Conservation (phyloP, 1,140 invertebrate species). For the Stegodyphus dumicola region DNA sequence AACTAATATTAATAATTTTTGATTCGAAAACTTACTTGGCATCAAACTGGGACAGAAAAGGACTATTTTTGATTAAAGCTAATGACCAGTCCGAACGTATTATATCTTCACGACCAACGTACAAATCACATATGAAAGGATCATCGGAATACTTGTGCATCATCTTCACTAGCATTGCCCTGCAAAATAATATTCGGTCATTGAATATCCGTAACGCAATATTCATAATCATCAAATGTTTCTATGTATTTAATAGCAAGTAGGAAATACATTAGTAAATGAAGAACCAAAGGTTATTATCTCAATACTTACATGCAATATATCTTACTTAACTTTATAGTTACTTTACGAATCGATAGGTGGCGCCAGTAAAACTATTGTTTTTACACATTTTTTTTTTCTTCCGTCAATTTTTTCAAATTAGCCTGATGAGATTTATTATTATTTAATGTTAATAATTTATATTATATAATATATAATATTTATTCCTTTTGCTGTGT, state of each 20-base stretch:
- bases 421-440: too few species aligned
- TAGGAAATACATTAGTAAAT: neutral
- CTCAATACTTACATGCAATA: neutral
- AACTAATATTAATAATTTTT: too few species aligned
- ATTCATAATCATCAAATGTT: neutral
- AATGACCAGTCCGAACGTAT: slow-evolving; percentile 25
- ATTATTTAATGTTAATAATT: too few species aligned
- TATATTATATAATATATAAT: too few species aligned
- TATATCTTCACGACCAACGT: slow-evolving; percentile 29
- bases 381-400: too few species aligned
- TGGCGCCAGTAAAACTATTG: too few species aligned
- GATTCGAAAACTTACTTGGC: slow-evolving; percentile 2
- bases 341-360: neutral
- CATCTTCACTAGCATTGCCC: slow-evolving; percentile 34
- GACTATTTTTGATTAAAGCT: slow-evolving; percentile 21
- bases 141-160: slow-evolving; percentile 34
- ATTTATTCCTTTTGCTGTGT: too few species aligned
- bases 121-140: slow-evolving; percentile 27
- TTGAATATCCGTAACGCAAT: neutral
- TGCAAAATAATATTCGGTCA: neutral
- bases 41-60: slow-evolving; percentile 19
- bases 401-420: too few species aligned
- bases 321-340: neutral
- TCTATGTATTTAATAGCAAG: neutral
- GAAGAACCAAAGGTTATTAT: neutral